Evolutionary conservation across 1,140 invertebrate species (phyloP).

Genomic region (Grapholita molesta): DNA sequence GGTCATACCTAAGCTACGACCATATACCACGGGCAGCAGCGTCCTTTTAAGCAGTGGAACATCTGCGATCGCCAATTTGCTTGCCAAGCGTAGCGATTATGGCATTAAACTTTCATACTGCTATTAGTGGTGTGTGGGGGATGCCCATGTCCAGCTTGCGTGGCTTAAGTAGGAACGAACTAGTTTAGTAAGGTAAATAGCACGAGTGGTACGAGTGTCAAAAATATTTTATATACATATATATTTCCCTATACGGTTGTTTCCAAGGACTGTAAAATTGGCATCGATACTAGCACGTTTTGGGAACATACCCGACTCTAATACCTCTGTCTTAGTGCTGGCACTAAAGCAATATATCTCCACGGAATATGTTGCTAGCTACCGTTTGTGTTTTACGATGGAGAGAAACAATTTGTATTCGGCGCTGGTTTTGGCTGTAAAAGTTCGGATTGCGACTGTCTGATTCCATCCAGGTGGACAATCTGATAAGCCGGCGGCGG

Average conservation of each 20-base stretch:
- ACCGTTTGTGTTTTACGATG: slow-evolving; percentile 13
- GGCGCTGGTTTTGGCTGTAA: slow-evolving; percentile 12
- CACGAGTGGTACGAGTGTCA: no score
- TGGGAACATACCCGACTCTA: background rate
- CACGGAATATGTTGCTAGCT: slow-evolving; percentile 14
- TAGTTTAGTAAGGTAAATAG: no score
- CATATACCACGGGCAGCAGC: no score
- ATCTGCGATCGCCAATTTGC: no score
- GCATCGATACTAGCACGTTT: background rate
- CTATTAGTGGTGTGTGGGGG: no score
- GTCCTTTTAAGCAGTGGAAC: no score
- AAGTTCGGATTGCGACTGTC: slow-evolving; percentile 14
- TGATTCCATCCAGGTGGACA: slow-evolving; percentile 7
- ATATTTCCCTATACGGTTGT: background rate
- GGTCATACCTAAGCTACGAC: no score
- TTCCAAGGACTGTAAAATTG: background rate
- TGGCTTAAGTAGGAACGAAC: no score
- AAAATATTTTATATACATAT: no score
- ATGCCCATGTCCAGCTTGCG: no score
- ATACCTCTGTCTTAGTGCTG: background rate
- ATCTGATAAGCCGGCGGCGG: slow-evolving; percentile 9
- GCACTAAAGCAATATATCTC: slow-evolving; percentile 14
- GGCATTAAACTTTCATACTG: no score
- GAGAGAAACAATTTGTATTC: slow-evolving; percentile 15
- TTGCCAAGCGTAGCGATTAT: no score